Evolutionary conservation across 2,797 vertebrate genomes (phyloP).

Genomic region (Typhlichthys subterraneus): DNA sequence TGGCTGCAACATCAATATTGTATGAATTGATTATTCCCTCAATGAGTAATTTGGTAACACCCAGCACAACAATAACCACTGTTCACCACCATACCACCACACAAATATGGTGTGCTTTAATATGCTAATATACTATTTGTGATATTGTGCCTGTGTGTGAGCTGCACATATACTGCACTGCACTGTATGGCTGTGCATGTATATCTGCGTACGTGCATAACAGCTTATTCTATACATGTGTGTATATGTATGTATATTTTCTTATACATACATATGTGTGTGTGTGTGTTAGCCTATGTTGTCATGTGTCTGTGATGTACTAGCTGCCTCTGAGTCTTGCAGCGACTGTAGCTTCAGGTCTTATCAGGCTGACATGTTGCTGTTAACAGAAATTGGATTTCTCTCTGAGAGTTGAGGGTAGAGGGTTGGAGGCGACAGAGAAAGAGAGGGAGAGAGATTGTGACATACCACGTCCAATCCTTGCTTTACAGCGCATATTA

Average conservation of each 20-base stretch:
- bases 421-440: conserved; percentile 32
- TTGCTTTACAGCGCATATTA: conserved; percentile 23
- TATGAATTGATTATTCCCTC: no score
- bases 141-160: no score
- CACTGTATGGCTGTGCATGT: not conserved
- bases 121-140: no score
- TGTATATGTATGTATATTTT: not conserved
- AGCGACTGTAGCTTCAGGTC: conserved; percentile 59
- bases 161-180: no score
- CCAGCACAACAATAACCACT: no score
- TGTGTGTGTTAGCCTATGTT: conserved; percentile 22
- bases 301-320: conserved; percentile 11
- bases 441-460: conserved; percentile 30
- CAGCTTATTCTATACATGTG: not conserved
- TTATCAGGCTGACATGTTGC: conserved; percentile 70
- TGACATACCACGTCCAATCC: conserved; percentile 44
- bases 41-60: no score
- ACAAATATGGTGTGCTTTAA: no score
- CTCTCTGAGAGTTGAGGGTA: conserved; percentile 56
- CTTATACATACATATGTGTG: not conserved
- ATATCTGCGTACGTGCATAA: not conserved
- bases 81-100: no score
- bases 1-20: no score
- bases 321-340: conserved; percentile 17
- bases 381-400: conserved; percentile 76